Base-by-base conservation (phyloP, 2,113 vertebrate genomes). In the Paralichthys olivaceus region DNA sequence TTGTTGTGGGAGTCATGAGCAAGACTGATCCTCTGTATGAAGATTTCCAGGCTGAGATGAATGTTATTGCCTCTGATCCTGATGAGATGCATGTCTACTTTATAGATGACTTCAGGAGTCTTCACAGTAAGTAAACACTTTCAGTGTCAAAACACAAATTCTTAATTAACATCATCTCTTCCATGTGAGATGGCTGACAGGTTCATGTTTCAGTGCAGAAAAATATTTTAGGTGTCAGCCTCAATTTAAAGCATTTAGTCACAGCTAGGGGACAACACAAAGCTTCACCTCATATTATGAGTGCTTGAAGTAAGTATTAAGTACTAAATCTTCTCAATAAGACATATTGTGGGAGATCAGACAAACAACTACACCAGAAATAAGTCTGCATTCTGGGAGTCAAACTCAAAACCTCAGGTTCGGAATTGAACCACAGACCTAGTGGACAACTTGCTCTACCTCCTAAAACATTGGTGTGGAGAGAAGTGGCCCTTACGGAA, bases 1-100 rank as follows among this genome's bases (percentile, higher is more conserved):
- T 96, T 68, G 95, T 95, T 13, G 92, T 96, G 12, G 97, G 96
- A 1, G 93, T 96, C 1, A 71, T 92, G 75, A 95, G 95, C 75
- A 93, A 56, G 62, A 93, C 75, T 2, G 94, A 96, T 25, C 90
- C 87, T n/a, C 89, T 94, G 15, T 95, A 92, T 6, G 8, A 74
- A 1, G 81, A 92, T 26, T 95, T 97, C 75, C 84, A 84, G 68
- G 83, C 81, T 45, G 95, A 96, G 91, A 95, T 97, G 91, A 92
- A 93, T 13, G 87, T 92, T 6, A 95, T 98, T 4, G 95, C 96
- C 34, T 94, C 95, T 1, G 95, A 97, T 59, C 94, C 95, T 4
- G 92, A 94, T 43, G 90, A 89, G 15, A 92, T 95, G 3, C 95
- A 97, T 0, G 82, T 96, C 64, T 95, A 95, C 84, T 90, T 94